These are phyloP conservation scores for Ficedula albicollis DNA, from an alignment of 2,797 vertebrate species.

Conservation along the genomic window DNA sequence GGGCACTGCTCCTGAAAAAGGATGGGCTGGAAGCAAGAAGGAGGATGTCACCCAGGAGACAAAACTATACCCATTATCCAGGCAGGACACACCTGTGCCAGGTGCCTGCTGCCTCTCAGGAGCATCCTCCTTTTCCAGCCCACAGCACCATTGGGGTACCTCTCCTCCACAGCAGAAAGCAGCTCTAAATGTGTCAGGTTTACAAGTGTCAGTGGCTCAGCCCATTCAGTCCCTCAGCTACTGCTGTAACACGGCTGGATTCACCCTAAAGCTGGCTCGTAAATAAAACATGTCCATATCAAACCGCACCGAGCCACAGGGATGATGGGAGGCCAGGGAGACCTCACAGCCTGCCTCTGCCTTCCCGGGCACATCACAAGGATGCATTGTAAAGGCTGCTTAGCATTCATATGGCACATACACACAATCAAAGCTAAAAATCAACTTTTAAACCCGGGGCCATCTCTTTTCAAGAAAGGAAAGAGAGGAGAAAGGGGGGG, in stretches of 20 bases:
- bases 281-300: background rate
- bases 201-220: background rate
- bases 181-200: background rate
- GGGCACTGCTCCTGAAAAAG: background rate
- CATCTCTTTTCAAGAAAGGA: slow-evolving; percentile 33
- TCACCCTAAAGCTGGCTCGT: background rate
- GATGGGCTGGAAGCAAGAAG: background rate
- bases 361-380: slow-evolving; percentile 32
- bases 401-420: slow-evolving; percentile 51
- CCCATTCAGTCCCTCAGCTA: background rate
- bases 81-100: background rate
- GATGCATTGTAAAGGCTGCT: slow-evolving; percentile 53
- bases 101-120: background rate
- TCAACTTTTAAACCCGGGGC: slow-evolving; percentile 36
- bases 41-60: background rate
- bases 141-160: no score
- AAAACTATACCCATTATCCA: background rate
- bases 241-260: background rate
- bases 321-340: background rate
- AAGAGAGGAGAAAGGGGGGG: slow-evolving; percentile 4
- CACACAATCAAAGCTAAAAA: slow-evolving; percentile 56
- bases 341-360: background rate
- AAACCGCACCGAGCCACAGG: background rate
- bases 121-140: background rate
- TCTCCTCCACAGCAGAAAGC: background rate